Conservation (phyloP, 2,797 vertebrate species). For the Chelon auratus region DNA sequence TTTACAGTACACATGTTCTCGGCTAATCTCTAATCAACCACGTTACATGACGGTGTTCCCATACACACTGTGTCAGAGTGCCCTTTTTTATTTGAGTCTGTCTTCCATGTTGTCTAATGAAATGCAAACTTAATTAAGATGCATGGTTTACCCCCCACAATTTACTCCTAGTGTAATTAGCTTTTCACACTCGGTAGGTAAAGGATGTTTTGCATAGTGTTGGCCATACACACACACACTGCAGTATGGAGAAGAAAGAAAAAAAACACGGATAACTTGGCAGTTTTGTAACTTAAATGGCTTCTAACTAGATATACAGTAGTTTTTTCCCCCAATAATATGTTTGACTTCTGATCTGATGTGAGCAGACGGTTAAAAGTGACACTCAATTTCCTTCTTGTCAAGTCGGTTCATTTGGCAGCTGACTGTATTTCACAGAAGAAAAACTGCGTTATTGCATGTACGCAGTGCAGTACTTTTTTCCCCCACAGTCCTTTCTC, state of each 20-base stretch:
- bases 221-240: slow-evolving; percentile 29
- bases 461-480: slow-evolving; percentile 22
- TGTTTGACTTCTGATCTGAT: slow-evolving; percentile 24
- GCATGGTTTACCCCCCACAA: slow-evolving; percentile 71
- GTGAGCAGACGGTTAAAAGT: slow-evolving; percentile 30
- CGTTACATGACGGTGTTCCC: slow-evolving; percentile 12
- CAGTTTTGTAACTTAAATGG: slow-evolving; percentile 41
- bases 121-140: slow-evolving; percentile 82
- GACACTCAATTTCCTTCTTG: slow-evolving; percentile 30
- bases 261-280: slow-evolving; percentile 39
- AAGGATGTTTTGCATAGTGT: slow-evolving; percentile 67
- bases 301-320: slow-evolving; percentile 27
- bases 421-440: slow-evolving; percentile 35
- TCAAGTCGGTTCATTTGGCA: slow-evolving; percentile 36
- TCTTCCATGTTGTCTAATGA: slow-evolving; percentile 76
- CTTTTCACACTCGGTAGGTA: slow-evolving; percentile 77
- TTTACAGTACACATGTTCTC: background rate
- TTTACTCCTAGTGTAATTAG: slow-evolving; percentile 79
- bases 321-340: slow-evolving; percentile 24
- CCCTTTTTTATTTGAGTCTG: slow-evolving; percentile 53
- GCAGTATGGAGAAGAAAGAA: background rate
- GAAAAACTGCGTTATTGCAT: slow-evolving; percentile 2
- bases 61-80: slow-evolving; percentile 18
- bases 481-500: slow-evolving; percentile 11
- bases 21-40: slow-evolving; percentile 9